Base-by-base conservation (phyloP, 2,797 vertebrate genomes). In the Craterocephalus amniculus region DNA sequence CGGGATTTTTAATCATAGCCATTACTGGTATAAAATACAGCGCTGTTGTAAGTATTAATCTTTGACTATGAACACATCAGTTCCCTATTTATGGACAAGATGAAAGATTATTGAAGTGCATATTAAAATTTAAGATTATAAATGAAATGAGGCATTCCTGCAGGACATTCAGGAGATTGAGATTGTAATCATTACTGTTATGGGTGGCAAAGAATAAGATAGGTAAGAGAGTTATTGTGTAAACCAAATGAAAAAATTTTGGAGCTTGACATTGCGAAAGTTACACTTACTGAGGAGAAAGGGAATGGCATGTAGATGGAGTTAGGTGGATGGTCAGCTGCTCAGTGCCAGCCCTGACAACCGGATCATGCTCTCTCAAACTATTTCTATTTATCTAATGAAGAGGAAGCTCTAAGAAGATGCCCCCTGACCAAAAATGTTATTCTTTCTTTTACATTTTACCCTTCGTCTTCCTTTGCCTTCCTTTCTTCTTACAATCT, bases 201-300 rank as follows among this genome's bases (percentile, higher is more conserved):
- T 71, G 78, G 70, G 63, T 83, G 80, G 86, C 78, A 83, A 67
- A 79, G 74, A 82, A 58, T 67, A 18, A 72, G 79, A 84, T 77
- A 48, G 73, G 58, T 52, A 51, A 1, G 14, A 58, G 73, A 49
- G 74, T 76, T 82, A 77, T 79, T 88, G 88, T 86, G 68, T 66
- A 69, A 61, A 67, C 56, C 55, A 83, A 89, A 88, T 88, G 84
- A 85, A 87, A 89, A 83, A 84, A n/a, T n/a, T 73, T 82, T 70
- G 78, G 69, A 68, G 78, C 70, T 76, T 87, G 85, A 88, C 85
- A 88, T 90, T 89, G 86, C 68, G 70, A 88, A 89, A 87, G 89
- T 89, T 82, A 84, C 83, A 82, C 63, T 71, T 76, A 38, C 20
- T 55, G 24, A 64, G 83, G 76, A 79, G 66, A 76, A 70, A 73